Conservation (phyloP, 2,888 invertebrate species). For the Glyphotaelius pellucidus region DNA sequence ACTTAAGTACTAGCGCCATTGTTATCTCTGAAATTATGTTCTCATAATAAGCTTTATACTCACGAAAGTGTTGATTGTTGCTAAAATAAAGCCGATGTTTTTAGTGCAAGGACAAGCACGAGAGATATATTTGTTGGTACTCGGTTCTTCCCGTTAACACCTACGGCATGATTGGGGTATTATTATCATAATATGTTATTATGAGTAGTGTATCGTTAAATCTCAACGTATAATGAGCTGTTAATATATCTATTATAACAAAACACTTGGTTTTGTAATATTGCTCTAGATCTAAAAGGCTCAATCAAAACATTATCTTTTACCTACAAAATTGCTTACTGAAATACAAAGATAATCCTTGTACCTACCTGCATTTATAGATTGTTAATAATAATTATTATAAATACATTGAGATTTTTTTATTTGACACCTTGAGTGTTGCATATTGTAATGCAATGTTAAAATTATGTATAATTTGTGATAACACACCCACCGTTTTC, state of each 20-base stretch:
- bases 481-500: not conserved
- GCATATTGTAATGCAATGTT: not conserved
- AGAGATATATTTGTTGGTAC: not conserved
- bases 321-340: not conserved
- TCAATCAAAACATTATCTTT: not conserved
- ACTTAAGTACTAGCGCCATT: no score
- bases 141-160: not conserved
- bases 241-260: slow-evolving; percentile 8
- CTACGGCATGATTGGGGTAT: not conserved
- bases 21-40: not conserved
- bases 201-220: not conserved
- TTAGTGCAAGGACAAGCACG: not conserved
- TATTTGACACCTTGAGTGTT: slow-evolving; percentile 38
- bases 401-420: not conserved
- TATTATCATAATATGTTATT: not conserved
- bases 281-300: slow-evolving; percentile 5
- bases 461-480: slow-evolving; percentile 11
- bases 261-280: not conserved
- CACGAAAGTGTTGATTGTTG: not conserved
- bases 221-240: not conserved
- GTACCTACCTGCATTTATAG: not conserved
- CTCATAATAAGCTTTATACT: not conserved
- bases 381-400: not conserved
- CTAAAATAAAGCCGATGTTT: not conserved
- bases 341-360: not conserved